Conservation (phyloP, 2,888 invertebrate genomes). For the Congeria kusceri region DNA sequence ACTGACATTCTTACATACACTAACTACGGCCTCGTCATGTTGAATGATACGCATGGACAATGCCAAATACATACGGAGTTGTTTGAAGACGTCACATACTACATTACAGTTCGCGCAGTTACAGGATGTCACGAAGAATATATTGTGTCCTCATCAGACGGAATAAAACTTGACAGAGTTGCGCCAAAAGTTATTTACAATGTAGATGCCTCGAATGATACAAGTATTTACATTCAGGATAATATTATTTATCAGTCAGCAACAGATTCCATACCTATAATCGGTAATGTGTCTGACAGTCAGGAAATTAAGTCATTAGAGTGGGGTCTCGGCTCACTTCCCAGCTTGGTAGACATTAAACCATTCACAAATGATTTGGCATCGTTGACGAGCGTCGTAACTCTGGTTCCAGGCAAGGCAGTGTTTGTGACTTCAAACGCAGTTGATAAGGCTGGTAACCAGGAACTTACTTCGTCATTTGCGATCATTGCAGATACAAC, state of each 20-base stretch:
- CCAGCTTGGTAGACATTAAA: constrained; percentile 36
- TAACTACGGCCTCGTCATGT: constrained; percentile 71
- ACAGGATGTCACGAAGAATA: constrained; percentile 72
- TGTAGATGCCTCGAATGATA: constrained; percentile 29
- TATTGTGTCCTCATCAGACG: constrained; percentile 73
- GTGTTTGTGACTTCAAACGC: constrained; percentile 57
- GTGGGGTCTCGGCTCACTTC: constrained; percentile 51
- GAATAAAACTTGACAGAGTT: constrained; percentile 67
- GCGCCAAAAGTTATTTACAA: constrained; percentile 55
- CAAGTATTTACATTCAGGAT: constrained; percentile 10
- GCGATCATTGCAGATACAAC: constrained; percentile 65
- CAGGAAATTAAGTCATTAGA: constrained; percentile 27
- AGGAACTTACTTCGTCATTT: constrained; percentile 40
- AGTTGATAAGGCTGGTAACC: constrained; percentile 65
- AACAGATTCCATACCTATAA: constrained; percentile 46
- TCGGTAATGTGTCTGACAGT: constrained; percentile 55
- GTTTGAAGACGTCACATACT: constrained; percentile 68
- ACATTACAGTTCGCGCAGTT: constrained; percentile 68
- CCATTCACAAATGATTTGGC: constrained; percentile 35
- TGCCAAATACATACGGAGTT: constrained; percentile 68
- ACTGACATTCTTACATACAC: constrained; percentile 73
- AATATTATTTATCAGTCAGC: constrained; percentile 53
- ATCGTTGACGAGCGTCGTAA: constrained; percentile 30
- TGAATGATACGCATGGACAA: constrained; percentile 67
- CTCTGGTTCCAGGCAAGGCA: constrained; percentile 58